Evolutionary conservation across 2,888 invertebrate species (phyloP).

Genomic region (Coelopa pilipes): DNA sequence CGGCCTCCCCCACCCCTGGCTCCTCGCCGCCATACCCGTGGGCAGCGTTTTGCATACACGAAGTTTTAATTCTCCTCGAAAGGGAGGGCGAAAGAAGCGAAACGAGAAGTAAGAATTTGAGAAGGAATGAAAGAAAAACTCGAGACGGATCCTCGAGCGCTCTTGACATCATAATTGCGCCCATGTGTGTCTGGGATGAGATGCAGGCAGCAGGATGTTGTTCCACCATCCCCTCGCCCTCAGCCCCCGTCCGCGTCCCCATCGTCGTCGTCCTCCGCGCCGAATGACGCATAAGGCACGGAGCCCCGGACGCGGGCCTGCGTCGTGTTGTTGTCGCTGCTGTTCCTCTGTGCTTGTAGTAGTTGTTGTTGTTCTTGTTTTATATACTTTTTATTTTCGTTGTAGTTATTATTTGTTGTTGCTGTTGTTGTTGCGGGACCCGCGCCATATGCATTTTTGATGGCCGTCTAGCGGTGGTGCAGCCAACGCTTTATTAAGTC

Average conservation of each 20-base stretch:
- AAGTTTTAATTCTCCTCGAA: too few species aligned
- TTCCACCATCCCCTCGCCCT: background rate
- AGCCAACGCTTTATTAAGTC: slow-evolving; percentile 29
- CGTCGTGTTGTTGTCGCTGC: slow-evolving; percentile 36
- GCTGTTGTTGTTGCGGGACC: too few species aligned
- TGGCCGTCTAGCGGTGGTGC: slow-evolving; percentile 26
- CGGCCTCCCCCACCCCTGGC: too few species aligned
- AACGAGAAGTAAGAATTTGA: too few species aligned
- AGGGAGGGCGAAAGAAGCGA: too few species aligned
- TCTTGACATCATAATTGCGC: slow-evolving; percentile 63
- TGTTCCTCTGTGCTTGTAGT: slow-evolving; percentile 14
- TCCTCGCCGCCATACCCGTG: too few species aligned
- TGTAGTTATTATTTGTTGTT: too few species aligned
- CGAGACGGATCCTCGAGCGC: slow-evolving; percentile 17
- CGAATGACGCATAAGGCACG: slow-evolving; percentile 48
- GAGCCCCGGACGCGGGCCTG: slow-evolving; percentile 42
- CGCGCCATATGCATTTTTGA: slow-evolving; percentile 10
- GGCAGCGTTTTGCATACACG: too few species aligned
- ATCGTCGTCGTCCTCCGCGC: slow-evolving; percentile 13
- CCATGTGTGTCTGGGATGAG: slow-evolving; percentile 46
- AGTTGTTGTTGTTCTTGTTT: slow-evolving; percentile 14
- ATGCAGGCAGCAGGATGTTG: slow-evolving; percentile 36
- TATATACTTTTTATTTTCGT: background rate
- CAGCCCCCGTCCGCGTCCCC: slow-evolving; percentile 7
- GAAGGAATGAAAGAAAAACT: too few species aligned